phyloP scores from a whole-genome alignment of 2,797 vertebrate genomes.

The Austrolebias charrua region DNA sequence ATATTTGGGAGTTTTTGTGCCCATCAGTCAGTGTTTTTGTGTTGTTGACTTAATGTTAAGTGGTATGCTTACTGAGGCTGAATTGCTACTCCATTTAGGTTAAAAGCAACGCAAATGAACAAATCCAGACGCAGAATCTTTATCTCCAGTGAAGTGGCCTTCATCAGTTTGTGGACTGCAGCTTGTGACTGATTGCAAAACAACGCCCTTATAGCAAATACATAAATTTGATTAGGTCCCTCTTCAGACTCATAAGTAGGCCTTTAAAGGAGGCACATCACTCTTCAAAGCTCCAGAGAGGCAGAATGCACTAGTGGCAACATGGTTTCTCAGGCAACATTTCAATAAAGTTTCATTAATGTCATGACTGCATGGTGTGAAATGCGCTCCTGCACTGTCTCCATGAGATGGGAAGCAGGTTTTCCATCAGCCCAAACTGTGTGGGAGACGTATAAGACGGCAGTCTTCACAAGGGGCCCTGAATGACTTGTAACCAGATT shows the following conservation, averaged over 20 bases:
- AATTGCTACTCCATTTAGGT: conserved; percentile 45
- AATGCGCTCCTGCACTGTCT: conserved; percentile 26
- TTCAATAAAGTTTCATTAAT: conserved; percentile 69
- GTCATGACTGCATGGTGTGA: conserved; percentile 47
- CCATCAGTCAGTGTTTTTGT: neutral
- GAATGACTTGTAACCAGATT: conserved; percentile 58
- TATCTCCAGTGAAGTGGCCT: conserved; percentile 31
- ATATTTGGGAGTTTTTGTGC: conserved; percentile 1
- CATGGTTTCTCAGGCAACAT: conserved; percentile 44
- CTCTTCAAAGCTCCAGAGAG: conserved; percentile 30
- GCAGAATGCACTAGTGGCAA: conserved; percentile 35
- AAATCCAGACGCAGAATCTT: conserved; percentile 34
- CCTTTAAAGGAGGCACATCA: conserved; percentile 49
- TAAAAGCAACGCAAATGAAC: conserved; percentile 55
- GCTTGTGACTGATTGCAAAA: conserved; percentile 46
- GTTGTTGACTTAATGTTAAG: conserved; percentile 7
- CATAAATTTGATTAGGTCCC: conserved; percentile 61
- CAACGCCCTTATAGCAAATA: conserved; percentile 43
- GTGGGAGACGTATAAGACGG: conserved; percentile 45
- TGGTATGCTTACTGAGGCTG: neutral
- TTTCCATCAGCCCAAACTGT: conserved; percentile 50
- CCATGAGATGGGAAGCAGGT: conserved; percentile 33
- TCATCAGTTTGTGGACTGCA: conserved; percentile 17
- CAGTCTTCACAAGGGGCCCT: conserved; percentile 39
- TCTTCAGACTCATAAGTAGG: conserved; percentile 51